Base-by-base conservation (phyloP, 2,888 invertebrate species). In the Hemicrepidius hirtus region DNA sequence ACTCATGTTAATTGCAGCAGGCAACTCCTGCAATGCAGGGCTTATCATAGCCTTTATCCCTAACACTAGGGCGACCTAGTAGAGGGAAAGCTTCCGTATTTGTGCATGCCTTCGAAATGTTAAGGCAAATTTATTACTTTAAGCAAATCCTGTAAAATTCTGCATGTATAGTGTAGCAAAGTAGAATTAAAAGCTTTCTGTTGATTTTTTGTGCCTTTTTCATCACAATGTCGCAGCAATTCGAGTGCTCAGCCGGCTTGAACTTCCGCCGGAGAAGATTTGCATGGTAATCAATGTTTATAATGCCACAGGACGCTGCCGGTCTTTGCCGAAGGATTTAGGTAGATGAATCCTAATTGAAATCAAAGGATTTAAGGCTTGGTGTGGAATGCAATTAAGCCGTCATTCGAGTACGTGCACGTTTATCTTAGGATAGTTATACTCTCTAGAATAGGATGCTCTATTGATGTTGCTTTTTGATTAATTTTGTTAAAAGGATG, bases 271-370 rank as follows among this genome's bases (percentile, higher is more conserved):
- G 28, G 62, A 68, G 68, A 62, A 60, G 68, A 68, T 68, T 68
- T 68, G 68, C 68, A 68, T 68, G 60, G 62, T 68, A 68, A 68
- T 68, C 68, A 60, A 68, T 68, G 68, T 68, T 68, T 68, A 68
- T 68, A 68, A 67, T 62, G 46, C 62, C 62, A 53, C 40, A 60
- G 68, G 60, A 67, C 62, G 60, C 68, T 35, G 62, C 35, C 53
- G 68, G 68, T 68, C 68, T 68, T 68, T 68, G 68, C 62, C 60
- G 28, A 62, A 49, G 68, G 68, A 68, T 68, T 68, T 68, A 68
- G 68, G 49, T 60, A 62, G 68, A 68, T 60, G 53, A 68, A 68
- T 68, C 68, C 62, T 68, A 68, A 68, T 68, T 68, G 68, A 68
- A 68, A 68, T 68, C 68, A 68, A 68, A 68, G 68, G 68, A 68